Conservation (phyloP, 2,797 vertebrate species). For the Picus viridis region DNA sequence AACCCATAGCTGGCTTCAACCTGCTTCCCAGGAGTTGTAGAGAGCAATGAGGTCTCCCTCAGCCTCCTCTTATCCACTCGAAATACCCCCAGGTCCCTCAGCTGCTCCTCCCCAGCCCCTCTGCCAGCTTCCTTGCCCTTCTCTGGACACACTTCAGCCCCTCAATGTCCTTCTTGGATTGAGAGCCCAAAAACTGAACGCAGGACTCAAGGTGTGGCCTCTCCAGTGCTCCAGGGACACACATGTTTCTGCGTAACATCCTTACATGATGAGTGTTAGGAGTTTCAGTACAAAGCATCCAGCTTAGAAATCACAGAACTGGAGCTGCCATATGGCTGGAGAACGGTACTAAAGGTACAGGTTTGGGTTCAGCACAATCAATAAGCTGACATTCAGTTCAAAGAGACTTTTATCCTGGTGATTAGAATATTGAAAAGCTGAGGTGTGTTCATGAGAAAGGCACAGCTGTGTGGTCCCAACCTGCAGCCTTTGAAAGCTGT, state of each 20-base stretch:
- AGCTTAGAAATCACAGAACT: not conserved
- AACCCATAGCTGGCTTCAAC: too few relatives aligned
- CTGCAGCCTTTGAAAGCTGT: not conserved
- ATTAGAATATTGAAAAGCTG: constrained; percentile 16
- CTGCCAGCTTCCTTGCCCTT: too few relatives aligned
- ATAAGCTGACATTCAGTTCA: constrained; percentile 5
- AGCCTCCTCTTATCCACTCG: too few relatives aligned
- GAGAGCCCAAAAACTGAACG: too few relatives aligned
- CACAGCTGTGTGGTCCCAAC: constrained; percentile 36
- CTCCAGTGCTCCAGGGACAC: not conserved
- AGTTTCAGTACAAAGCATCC: not conserved
- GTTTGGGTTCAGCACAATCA: not conserved
- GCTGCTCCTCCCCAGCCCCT: too few relatives aligned
- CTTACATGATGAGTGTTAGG: not conserved
- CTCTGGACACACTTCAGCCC: too few relatives aligned
- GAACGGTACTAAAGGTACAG: not conserved
- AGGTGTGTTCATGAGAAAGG: constrained; percentile 32
- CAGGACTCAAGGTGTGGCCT: too few relatives aligned
- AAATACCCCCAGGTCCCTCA: too few relatives aligned
- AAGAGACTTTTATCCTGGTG: constrained; percentile 9
- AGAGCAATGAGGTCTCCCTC: too few relatives aligned
- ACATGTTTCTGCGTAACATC: not conserved
- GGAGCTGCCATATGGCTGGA: not conserved
- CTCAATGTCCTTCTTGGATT: too few relatives aligned
- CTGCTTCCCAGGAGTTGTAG: too few relatives aligned